phyloP scores from a whole-genome alignment of 2,888 invertebrate genomes.

The Agrotis puta region DNA sequence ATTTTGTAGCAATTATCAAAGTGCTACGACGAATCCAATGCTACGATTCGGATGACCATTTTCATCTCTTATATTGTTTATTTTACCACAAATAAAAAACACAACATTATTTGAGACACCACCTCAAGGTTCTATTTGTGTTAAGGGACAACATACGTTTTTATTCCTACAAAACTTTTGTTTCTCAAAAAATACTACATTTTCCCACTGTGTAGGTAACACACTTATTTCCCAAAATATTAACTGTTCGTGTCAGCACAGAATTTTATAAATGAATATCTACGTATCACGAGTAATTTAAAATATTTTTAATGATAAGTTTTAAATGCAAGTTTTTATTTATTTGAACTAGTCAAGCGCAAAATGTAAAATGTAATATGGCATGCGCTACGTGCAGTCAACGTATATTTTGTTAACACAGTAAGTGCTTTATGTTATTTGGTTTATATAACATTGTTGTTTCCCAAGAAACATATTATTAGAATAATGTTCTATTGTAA shows the following conservation, averaged over 20 bases:
- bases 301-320: not conserved
- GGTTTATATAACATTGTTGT: not conserved
- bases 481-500: not conserved
- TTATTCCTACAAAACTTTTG: too few species aligned
- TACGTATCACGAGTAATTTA: not conserved
- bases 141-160: too few species aligned
- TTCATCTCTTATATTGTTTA: too few species aligned
- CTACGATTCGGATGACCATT: not conserved
- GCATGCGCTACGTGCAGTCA: conserved; percentile 8
- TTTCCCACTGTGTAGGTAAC: too few species aligned
- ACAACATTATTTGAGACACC: too few species aligned
- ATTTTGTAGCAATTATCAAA: not conserved
- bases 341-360: conserved; percentile 22
- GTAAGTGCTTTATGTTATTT: conserved; percentile 1
- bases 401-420: conserved; percentile 24
- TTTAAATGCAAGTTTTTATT: not conserved
- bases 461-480: not conserved
- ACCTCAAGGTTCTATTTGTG: too few species aligned
- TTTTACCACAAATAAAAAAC: too few species aligned
- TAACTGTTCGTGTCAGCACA: not conserved
- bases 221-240: not conserved
- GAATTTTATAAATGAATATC: not conserved
- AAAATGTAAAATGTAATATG: conserved; percentile 15
- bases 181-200: too few species aligned
- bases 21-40: conserved; percentile 1